Conservation (phyloP, 2,888 invertebrate genomes). For the Zele albiditarsus region DNA sequence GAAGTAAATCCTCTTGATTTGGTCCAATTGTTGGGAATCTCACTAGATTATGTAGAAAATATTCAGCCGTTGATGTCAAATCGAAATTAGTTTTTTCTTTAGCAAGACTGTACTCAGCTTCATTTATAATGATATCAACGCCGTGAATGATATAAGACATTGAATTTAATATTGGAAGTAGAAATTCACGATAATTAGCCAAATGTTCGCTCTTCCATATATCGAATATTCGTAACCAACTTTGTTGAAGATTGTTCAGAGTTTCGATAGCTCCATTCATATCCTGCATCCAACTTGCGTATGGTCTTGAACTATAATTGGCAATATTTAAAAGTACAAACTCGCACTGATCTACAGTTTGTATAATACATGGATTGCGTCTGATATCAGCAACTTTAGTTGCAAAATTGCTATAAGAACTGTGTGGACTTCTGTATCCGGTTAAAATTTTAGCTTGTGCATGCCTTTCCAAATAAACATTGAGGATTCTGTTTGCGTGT, state of each 20-base stretch:
- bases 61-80: conserved; percentile 52
- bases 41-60: conserved; percentile 73
- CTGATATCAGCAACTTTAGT: conserved; percentile 66
- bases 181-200: conserved; percentile 85
- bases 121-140: conserved; percentile 75
- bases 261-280: conserved; percentile 72
- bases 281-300: conserved; percentile 37
- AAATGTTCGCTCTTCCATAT: conserved; percentile 76
- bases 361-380: conserved; percentile 49
- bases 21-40: conserved; percentile 74
- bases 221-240: conserved; percentile 76
- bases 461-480: conserved; percentile 49
- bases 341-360: not conserved
- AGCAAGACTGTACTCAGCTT: conserved; percentile 74
- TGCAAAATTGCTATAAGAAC: conserved; percentile 56
- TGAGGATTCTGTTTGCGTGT: conserved; percentile 42
- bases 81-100: conserved; percentile 61
- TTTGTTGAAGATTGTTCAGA: conserved; percentile 75
- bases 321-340: conserved; percentile 22
- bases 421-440: conserved; percentile 59
- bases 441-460: conserved; percentile 55
- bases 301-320: not conserved
- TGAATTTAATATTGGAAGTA: conserved; percentile 81
- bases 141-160: conserved; percentile 81
- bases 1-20: conserved; percentile 64